Conservation (phyloP, 2,113 vertebrate genomes). For the Corythoichthys haematopterus region DNA sequence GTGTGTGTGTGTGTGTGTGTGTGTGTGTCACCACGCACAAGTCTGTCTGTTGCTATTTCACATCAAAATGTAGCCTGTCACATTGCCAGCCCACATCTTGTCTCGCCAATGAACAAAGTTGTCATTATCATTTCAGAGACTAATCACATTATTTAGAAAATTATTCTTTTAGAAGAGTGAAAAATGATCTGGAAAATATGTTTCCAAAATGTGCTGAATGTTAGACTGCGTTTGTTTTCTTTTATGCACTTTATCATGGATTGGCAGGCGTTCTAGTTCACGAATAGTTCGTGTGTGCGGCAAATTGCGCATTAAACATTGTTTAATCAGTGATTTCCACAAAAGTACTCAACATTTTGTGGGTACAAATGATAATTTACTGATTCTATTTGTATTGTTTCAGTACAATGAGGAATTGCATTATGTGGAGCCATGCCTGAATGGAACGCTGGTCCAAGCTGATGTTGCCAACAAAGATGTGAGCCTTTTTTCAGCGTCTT, state of each 20-base stretch:
- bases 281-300: conserved; percentile 3
- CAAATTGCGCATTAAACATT: conserved; percentile 9
- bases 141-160: conserved; percentile 52
- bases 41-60: conserved; percentile 43
- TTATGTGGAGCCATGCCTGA: conserved; percentile 93
- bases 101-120: conserved; percentile 40
- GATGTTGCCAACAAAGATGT: conserved; percentile 97
- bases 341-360: not conserved
- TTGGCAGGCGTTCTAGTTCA: conserved; percentile 43
- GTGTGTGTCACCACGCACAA: conserved; percentile 4
- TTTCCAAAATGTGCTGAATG: conserved; percentile 14
- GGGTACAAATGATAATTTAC: not conserved
- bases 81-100: conserved; percentile 33
- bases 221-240: conserved; percentile 50
- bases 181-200: conserved; percentile 34
- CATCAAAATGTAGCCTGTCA: conserved; percentile 45
- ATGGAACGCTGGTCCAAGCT: conserved; percentile 94
- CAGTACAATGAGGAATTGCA: conserved; percentile 96
- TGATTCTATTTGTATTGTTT: conserved; percentile 23
- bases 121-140: conserved; percentile 51
- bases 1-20: conserved; percentile 3
- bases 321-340: not conserved
- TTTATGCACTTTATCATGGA: conserved; percentile 73
- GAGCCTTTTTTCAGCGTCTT: conserved; percentile 43
- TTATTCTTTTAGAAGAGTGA: conserved; percentile 39